These are phyloP conservation scores for Microtus ochrogaster DNA, from an alignment of 2,113 vertebrate genomes.

Conservation along the genomic window DNA sequence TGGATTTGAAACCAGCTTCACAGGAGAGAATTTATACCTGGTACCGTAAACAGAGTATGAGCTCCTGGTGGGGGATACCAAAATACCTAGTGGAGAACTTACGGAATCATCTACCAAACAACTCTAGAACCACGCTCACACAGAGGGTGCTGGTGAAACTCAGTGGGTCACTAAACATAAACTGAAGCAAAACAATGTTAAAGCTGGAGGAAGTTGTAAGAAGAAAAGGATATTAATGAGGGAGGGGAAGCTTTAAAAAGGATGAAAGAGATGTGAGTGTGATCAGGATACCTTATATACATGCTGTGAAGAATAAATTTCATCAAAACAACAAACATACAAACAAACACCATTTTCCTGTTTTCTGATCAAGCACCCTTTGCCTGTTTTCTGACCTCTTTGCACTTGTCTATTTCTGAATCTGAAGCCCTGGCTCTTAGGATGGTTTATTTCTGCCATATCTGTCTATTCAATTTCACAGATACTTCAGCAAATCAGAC, in stretches of 20 bases:
- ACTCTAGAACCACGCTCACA: too few species aligned
- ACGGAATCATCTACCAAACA: too few species aligned
- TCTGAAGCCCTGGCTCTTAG: not conserved
- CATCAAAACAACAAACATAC: not conserved
- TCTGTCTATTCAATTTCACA: not conserved
- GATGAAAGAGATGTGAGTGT: not conserved
- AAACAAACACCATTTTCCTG: not conserved
- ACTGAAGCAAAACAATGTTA: not conserved
- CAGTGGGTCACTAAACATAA: not conserved
- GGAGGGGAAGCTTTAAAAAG: not conserved
- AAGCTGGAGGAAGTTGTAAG: not conserved
- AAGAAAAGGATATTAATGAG: not conserved
- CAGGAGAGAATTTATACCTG: not conserved
- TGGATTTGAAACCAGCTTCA: not conserved
- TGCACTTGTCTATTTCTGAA: not conserved
- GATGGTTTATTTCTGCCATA: not conserved
- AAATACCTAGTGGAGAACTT: not conserved
- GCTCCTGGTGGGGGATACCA: not conserved
- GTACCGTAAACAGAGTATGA: not conserved
- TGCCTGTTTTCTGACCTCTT: not conserved
- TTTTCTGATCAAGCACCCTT: not conserved
- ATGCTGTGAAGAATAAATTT: not conserved
- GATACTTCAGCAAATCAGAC: not conserved
- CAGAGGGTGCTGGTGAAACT: not conserved
- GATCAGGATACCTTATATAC: not conserved